These are phyloP conservation scores for Eupithecia pulchellata DNA, from an alignment of 2,888 invertebrate species.

Conservation along the genomic window DNA sequence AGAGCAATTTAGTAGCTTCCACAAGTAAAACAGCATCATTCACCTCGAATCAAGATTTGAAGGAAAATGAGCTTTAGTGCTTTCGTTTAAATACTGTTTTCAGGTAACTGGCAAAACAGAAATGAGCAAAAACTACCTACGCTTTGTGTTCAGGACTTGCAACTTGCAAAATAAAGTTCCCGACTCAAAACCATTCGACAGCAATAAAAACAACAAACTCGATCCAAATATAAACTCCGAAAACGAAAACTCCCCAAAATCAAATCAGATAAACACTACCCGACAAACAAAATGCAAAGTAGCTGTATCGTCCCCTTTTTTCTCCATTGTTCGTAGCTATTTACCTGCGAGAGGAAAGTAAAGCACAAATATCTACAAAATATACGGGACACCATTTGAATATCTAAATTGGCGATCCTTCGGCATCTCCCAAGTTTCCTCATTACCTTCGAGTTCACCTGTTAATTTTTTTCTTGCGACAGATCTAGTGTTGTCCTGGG, in stretches of 20 bases:
- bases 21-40: constrained; percentile 24
- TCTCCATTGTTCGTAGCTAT: constrained; percentile 36
- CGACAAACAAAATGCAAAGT: constrained; percentile 37
- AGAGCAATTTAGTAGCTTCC: constrained; percentile 62
- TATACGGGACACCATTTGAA: constrained; percentile 79
- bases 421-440: constrained; percentile 73
- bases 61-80: constrained; percentile 12
- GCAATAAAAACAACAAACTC: constrained; percentile 30
- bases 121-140: background rate
- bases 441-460: constrained; percentile 76
- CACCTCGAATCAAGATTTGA: constrained; percentile 7
- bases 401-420: constrained; percentile 83
- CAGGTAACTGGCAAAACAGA: background rate
- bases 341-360: constrained; percentile 35
- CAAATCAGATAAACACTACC: constrained; percentile 36
- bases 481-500: constrained; percentile 37
- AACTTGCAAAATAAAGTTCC: background rate
- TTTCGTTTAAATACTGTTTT: background rate
- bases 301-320: constrained; percentile 36
- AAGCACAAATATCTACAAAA: constrained; percentile 60
- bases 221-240: constrained; percentile 29
- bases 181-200: constrained; percentile 18
- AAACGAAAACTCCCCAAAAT: constrained; percentile 33
- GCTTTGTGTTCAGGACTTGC: background rate
- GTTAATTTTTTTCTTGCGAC: constrained; percentile 67